phyloP scores from a whole-genome alignment of 1,140 invertebrate genomes.

The Cydia splendana region DNA sequence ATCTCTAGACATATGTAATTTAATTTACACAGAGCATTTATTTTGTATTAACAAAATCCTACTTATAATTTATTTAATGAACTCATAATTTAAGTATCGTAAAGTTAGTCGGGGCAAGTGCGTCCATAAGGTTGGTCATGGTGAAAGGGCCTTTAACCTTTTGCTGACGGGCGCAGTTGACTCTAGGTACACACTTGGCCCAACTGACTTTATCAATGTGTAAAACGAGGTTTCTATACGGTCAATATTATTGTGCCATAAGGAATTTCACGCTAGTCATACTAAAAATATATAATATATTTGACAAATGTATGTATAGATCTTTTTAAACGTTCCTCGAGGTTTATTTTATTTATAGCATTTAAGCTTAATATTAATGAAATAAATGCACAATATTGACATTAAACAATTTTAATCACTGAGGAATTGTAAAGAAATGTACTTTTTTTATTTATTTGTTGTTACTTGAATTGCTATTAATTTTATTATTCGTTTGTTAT shows the following conservation, averaged over 20 bases:
- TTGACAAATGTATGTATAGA: conserved; percentile 13
- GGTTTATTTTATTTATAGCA: conserved; percentile 8
- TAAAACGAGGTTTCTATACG: neutral
- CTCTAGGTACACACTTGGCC: too few relatives aligned
- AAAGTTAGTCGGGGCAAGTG: too few relatives aligned
- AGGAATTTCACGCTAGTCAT: conserved; percentile 31
- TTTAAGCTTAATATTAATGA: conserved; percentile 14
- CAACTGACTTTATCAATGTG: neutral
- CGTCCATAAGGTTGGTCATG: too few relatives aligned
- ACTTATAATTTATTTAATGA: neutral
- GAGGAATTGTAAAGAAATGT: conserved; percentile 12
- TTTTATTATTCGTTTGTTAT: conserved; percentile 39
- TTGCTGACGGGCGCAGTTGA: too few relatives aligned
- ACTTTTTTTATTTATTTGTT: conserved; percentile 14
- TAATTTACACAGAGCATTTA: conserved; percentile 36
- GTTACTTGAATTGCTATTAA: conserved; percentile 24
- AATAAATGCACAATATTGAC: conserved; percentile 15
- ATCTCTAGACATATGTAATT: neutral
- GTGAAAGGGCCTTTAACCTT: too few relatives aligned
- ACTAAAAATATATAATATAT: conserved; percentile 11
- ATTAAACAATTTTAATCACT: conserved; percentile 8
- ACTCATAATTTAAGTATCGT: conserved; percentile 1
- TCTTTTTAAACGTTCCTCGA: conserved; percentile 26
- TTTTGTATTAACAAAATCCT: conserved; percentile 31
- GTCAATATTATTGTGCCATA: conserved; percentile 21